Evolutionary conservation across 2,888 invertebrate genomes (phyloP), one percentile per base, ranked within the genome.

Genomic region (Liodrosophila aerea): DNA sequence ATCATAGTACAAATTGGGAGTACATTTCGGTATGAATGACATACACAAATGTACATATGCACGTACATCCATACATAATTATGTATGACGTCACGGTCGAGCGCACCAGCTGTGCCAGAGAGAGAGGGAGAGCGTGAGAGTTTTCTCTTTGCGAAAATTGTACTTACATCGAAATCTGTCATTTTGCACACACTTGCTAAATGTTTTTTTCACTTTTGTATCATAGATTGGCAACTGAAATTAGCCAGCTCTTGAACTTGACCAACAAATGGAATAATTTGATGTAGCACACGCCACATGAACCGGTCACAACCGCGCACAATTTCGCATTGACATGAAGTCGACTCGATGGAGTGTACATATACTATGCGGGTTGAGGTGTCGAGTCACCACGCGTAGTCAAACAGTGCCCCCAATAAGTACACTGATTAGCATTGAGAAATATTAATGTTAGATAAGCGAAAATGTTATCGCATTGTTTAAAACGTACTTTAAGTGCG

Each of bases 291-390:
- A 27, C 46, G 54, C 58, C 62, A 70, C 58, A 59, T 57, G 53
- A 62, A 76, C 76, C 82, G 82, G 56, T 60, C 65, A 69, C 51
- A 3, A 44, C 33, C 43, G 52, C 40, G 50, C 58, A 49, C 71
- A 67, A 69, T 83, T 80, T 77, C 65, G 73, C 83, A 83, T 77
- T 80, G 77, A 81, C 83, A 81, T 77, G 75, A 84, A 80, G 65
- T 67, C 64, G 58, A 57, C 64, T 51, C 67, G 49, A 22, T 50
- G 65, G 43, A 82, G 49, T 31, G 30, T 40, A 53, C 59, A 22
- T 22, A 22, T 22, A 54, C 58, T 60, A 61, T 54, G 27, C 36
- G 59, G 37, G 27, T 39, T 59, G 33, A 40, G 34, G 44, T 46
- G 70, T 31, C 56, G 30, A 72, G 52, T 65, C 57, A 64, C 54